Percentiles rank a stretch among this genome's conserved stretches.
These are phyloP conservation scores for Scomber scombrus DNA, from an alignment of 2,113 vertebrate species.

Conservation along the genomic window DNA sequence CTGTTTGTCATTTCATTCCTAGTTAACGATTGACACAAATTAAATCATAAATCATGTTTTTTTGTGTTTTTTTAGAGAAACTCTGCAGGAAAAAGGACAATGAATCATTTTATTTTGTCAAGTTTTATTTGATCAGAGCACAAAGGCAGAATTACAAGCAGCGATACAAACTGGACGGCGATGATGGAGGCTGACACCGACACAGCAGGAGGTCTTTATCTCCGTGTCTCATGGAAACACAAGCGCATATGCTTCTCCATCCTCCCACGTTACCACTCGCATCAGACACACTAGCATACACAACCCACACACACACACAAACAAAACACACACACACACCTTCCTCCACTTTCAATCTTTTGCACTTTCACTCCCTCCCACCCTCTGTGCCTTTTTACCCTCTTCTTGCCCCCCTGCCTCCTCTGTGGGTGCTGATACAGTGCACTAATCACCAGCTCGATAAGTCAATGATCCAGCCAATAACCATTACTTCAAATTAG, in stretches of 20 bases:
- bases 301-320: too few relatives aligned
- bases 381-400: neutral
- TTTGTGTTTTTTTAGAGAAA: neutral
- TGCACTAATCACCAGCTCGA: slow-evolving; percentile 72
- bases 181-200: neutral
- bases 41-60: too few relatives aligned
- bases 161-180: neutral
- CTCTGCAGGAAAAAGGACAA: neutral
- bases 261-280: slow-evolving; percentile 6
- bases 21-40: neutral
- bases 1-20: too few relatives aligned
- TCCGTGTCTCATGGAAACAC: slow-evolving; percentile 22
- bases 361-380: neutral
- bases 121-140: neutral
- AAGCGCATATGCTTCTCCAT: slow-evolving; percentile 5
- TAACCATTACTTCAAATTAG: slow-evolving; percentile 77
- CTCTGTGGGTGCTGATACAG: slow-evolving; percentile 53
- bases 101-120: neutral
- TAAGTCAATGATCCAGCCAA: slow-evolving; percentile 69
- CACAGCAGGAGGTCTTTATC: slow-evolving; percentile 31
- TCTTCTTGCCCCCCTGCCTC: neutral
- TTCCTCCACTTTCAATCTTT: slow-evolving; percentile 12
- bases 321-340: slow-evolving; percentile 14
- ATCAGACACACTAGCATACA: neutral
- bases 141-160: neutral